phyloP scores from a whole-genome alignment of 2,797 vertebrate species.

The Eulemur mongoz region DNA sequence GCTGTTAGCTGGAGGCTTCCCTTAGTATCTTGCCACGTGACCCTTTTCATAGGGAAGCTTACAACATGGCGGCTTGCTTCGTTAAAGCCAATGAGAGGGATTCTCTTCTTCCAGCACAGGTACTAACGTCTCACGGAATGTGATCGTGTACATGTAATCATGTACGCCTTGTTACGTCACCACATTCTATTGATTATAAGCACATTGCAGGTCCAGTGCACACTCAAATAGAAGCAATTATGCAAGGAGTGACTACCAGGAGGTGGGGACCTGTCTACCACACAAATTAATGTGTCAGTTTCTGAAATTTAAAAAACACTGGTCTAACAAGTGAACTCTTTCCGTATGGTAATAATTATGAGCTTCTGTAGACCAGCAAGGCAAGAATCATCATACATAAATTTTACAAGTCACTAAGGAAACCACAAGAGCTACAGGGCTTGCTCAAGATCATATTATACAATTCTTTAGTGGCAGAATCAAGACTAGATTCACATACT shows the following conservation, averaged over 20 bases:
- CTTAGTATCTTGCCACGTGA: not conserved
- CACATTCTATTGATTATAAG: not conserved
- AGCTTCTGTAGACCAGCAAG: not conserved
- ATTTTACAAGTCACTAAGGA: not conserved
- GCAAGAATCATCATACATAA: not conserved
- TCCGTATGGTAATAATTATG: not conserved
- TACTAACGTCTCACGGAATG: not conserved
- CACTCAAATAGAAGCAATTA: not conserved
- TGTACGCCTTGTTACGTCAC: not conserved
- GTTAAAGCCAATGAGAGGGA: not conserved
- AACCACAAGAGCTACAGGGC: not conserved
- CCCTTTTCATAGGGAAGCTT: not conserved
- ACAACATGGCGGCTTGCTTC: not conserved
- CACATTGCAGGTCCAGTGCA: not conserved
- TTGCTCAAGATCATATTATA: not conserved
- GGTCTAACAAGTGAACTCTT: not conserved
- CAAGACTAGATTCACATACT: not conserved
- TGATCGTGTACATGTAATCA: not conserved
- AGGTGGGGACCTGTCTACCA: not conserved
- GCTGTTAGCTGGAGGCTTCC: not conserved
- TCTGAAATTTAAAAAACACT: constrained; percentile 7
- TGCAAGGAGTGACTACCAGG: not conserved
- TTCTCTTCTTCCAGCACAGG: not conserved
- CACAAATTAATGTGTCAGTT: not conserved
- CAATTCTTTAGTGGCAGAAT: not conserved